Evolutionary conservation across 2,888 invertebrate genomes (phyloP).

Genomic region (Drosophila cyrtoloma): DNA sequence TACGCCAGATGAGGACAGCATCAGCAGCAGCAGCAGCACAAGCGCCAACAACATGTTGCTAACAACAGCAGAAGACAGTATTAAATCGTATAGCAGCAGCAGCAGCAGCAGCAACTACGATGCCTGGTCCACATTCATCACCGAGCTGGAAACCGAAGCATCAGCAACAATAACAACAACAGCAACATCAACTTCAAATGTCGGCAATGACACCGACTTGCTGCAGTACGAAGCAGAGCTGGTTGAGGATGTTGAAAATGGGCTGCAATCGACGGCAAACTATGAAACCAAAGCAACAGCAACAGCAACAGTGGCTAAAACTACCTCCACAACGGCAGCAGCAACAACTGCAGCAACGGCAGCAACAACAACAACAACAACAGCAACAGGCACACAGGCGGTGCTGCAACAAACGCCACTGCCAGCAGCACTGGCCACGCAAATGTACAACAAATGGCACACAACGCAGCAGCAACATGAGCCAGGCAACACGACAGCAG

Average conservation of each 20-base stretch:
- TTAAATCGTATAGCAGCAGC: constrained; percentile 57
- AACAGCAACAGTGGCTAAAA: constrained; percentile 30
- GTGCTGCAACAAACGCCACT: constrained; percentile 66
- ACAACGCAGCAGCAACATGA: constrained; percentile 57
- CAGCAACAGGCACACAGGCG: constrained; percentile 46
- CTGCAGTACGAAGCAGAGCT: constrained; percentile 59
- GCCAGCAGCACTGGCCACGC: constrained; percentile 55
- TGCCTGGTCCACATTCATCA: constrained; percentile 64
- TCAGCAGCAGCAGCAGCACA: constrained; percentile 51
- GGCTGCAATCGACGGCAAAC: constrained; percentile 55
- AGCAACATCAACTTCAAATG: constrained; percentile 38
- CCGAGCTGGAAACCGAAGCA: constrained; percentile 62
- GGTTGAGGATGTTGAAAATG: constrained; percentile 51
- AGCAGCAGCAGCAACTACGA: constrained; percentile 59
- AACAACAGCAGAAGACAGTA: constrained; percentile 69
- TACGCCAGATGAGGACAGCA: constrained; percentile 40
- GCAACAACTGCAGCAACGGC: constrained; percentile 10
- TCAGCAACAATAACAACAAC: constrained; percentile 45
- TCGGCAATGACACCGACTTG: constrained; percentile 61
- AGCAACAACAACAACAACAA: constrained; percentile 17
- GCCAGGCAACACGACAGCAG: constrained; percentile 48
- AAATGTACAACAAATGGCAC: constrained; percentile 64
- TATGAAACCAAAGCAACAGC: constrained; percentile 76
- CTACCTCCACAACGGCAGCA: constrained; percentile 36
- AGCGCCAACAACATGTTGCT: constrained; percentile 54